phyloP scores from a whole-genome alignment of 2,797 vertebrate genomes.

The Coilia nasus region DNA sequence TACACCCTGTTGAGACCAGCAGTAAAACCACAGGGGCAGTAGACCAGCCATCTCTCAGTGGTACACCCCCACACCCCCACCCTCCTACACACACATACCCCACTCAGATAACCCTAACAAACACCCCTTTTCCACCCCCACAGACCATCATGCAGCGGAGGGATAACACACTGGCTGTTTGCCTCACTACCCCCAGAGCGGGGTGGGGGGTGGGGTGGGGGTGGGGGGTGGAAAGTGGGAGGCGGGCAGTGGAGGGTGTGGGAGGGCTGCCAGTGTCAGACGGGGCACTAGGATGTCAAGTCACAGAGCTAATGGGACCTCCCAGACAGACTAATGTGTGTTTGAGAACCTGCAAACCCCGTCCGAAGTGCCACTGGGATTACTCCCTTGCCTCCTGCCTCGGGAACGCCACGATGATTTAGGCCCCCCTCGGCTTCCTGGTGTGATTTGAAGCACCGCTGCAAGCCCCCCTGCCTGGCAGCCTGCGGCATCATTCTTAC shows the following conservation, averaged over 20 bases:
- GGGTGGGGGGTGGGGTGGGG: not conserved
- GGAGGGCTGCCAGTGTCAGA: not conserved
- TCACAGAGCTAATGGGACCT: constrained; percentile 61
- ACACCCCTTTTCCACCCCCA: not conserved
- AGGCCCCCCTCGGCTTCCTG: constrained; percentile 51
- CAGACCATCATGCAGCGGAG: not conserved
- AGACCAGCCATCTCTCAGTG: not conserved
- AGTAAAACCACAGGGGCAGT: not conserved
- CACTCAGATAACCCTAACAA: not conserved
- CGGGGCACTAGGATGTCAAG: not conserved
- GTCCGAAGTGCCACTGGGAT: constrained; percentile 46
- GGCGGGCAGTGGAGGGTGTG: not conserved
- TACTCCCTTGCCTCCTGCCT: constrained; percentile 28
- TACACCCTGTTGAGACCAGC: constrained; percentile 3
- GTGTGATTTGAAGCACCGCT: constrained; percentile 62
- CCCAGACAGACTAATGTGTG: constrained; percentile 55
- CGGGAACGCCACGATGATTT: constrained; percentile 53
- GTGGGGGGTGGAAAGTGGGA: not conserved
- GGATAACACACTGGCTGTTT: constrained; percentile 12
- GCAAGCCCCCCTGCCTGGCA: constrained; percentile 58
- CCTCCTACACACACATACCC: too few relatives aligned
- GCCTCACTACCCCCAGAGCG: not conserved
- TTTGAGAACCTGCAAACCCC: constrained; percentile 60
- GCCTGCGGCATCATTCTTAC: constrained; percentile 44
- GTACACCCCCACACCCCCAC: not conserved